Evolutionary conservation across 2,113 vertebrate genomes (phyloP).

Genomic region (Phaethornis superciliosus): DNA sequence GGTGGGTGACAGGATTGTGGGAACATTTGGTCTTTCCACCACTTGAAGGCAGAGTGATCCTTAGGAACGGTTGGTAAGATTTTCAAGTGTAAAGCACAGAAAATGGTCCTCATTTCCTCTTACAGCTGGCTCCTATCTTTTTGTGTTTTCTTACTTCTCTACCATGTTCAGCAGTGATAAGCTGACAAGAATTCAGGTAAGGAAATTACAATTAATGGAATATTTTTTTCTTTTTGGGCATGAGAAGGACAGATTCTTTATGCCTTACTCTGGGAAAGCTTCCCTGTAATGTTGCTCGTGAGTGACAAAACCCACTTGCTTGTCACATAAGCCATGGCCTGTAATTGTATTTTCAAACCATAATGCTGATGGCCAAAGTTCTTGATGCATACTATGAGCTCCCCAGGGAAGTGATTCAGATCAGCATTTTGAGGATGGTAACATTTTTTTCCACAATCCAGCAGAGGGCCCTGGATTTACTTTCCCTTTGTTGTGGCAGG

Average conservation of each 20-base stretch:
- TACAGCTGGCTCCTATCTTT: not conserved
- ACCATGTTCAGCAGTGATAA: not conserved
- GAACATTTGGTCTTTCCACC: not conserved
- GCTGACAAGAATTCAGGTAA: not conserved
- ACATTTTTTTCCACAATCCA: not conserved
- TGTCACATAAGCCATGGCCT: not conserved
- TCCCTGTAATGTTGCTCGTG: not conserved
- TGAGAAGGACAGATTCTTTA: not conserved
- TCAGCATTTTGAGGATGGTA: not conserved
- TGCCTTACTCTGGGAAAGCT: not conserved
- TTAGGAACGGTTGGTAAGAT: not conserved
- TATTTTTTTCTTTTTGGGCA: not conserved
- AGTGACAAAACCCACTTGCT: not conserved
- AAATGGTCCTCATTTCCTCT: not conserved
- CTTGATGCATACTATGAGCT: not conserved
- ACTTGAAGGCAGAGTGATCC: not conserved
- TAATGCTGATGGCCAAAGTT: not conserved
- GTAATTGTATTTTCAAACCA: not conserved
- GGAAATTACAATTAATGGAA: not conserved
- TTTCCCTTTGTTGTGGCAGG: not conserved
- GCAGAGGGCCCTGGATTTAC: slow-evolving; percentile 17
- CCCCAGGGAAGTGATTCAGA: not conserved
- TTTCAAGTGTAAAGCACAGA: not conserved
- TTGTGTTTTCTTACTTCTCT: not conserved
- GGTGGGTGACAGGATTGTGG: not conserved